Evolutionary conservation across 2,797 vertebrate genomes (phyloP), one percentile per base, ranked within the genome.

Genomic region (Argentina silus): DNA sequence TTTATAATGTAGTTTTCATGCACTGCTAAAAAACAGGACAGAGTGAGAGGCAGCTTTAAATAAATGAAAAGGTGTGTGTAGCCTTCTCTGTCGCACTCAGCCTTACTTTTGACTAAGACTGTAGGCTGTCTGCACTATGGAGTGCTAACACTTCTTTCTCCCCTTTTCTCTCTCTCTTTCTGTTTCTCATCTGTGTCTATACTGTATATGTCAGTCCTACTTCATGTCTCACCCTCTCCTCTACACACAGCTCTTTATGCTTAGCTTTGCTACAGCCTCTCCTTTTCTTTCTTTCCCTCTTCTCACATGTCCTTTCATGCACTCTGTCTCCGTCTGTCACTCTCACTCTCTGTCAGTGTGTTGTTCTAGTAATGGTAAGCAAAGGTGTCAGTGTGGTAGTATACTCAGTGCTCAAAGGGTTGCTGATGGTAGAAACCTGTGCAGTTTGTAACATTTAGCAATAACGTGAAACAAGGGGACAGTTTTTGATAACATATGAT

Each of bases 381-480:
- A 89, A 91, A 92, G 91, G 88, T 93, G 90, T 94, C 86, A 84
- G 89, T 92, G 91, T 93, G 90, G 91, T 95, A 94, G 93, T 92
- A 84, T 87, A 88, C 88, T 96, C 95, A 95, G 95, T 95, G 94
- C 95, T 95, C 94, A 93, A 94, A 94, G 93, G 93, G 95, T 94
- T 94, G 86, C 90, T 93, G 94, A 93, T 93, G 93, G 95, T 97
- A 95, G 95, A 95, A 95, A 92, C 95, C 93, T 95, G 94, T 96
- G 95, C 96, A 93, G 94, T 96, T 97, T 96, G 95, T 97, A 96
- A 97, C 95, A 96, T 96, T 95, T 97, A 98, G 97, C 97, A 98
- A 98, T 98, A 98, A 97, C 91, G 91, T 97, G 95, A 95, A 95
- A 89, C 88, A 94, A 94, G 79, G 92, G 95, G 95, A 95, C 92